Percentiles rank a stretch among this genome's conserved stretches.
Conservation (phyloP, 2,888 invertebrate genomes). For the Coleophora flavipennella region DNA sequence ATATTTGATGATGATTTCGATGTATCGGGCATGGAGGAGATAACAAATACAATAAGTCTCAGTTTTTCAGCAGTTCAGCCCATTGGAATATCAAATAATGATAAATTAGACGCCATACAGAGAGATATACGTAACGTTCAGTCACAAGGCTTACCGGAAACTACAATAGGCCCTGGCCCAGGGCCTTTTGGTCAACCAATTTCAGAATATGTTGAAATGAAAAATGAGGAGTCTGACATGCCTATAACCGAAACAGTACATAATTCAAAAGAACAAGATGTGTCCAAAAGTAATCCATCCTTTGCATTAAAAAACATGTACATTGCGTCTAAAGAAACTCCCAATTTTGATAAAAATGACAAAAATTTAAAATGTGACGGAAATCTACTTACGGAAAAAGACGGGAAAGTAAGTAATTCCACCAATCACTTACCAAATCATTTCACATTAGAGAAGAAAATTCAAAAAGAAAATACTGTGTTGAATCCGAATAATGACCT, state of each 20-base stretch:
- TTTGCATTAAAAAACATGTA: conserved; percentile 40
- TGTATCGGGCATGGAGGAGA: conserved; percentile 29
- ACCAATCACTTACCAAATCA: conserved; percentile 21
- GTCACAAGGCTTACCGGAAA: not conserved
- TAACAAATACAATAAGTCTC: conserved; percentile 40
- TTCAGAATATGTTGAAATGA: conserved; percentile 50
- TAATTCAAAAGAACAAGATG: conserved; percentile 42
- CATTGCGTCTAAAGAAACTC: conserved; percentile 31
- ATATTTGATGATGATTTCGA: conserved; percentile 42
- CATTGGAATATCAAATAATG: conserved; percentile 22
- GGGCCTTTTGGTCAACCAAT: conserved; percentile 20
- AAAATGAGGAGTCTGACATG: conserved; percentile 45
- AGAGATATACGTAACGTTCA: conserved; percentile 26
- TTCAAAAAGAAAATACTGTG: conserved; percentile 41
- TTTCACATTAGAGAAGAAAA: conserved; percentile 12
- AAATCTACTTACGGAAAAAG: conserved; percentile 39
- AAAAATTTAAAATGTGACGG: conserved; percentile 57
- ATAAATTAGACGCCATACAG: conserved; percentile 53
- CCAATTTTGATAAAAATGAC: conserved; percentile 43
- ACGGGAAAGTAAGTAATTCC: conserved; percentile 18
- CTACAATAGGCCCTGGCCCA: conserved; percentile 23
- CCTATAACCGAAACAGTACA: conserved; percentile 52
- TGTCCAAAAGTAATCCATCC: conserved; percentile 24
- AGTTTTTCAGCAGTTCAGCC: conserved; percentile 45
- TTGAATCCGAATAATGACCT: conserved; percentile 45